Evolutionary conservation across 2,113 vertebrate species (phyloP).

Genomic region (Equus przewalskii): DNA sequence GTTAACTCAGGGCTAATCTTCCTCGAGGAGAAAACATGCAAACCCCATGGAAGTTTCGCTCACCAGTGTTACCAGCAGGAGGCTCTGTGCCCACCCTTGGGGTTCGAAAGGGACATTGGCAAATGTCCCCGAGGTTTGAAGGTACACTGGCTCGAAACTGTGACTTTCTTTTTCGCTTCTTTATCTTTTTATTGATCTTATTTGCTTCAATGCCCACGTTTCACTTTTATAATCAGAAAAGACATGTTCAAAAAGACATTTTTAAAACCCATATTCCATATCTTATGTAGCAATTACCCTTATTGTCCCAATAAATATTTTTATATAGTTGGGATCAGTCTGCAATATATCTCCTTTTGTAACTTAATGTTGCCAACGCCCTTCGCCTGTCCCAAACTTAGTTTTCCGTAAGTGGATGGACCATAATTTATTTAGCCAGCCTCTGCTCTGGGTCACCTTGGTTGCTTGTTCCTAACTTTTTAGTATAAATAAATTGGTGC

Average conservation of each 20-base stretch:
- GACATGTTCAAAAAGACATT: not conserved
- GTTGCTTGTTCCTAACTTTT: not conserved
- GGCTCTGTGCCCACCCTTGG: fast-evolving
- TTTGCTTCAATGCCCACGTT: not conserved
- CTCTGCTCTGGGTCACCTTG: too few species aligned
- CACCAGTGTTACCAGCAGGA: fast-evolving
- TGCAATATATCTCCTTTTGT: not conserved
- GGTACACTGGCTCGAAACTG: fast-evolving
- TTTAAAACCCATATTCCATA: not conserved
- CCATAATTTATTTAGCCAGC: not conserved
- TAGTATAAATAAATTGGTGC: not conserved
- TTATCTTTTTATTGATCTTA: not conserved
- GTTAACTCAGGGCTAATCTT: too few species aligned
- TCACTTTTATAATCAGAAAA: not conserved
- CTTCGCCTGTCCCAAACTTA: not conserved
- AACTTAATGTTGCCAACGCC: not conserved
- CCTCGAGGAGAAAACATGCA: not conserved
- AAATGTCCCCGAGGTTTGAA: fast-evolving
- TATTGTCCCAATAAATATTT: not conserved
- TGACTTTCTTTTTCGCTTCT: not conserved
- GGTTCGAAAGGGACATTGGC: too few species aligned
- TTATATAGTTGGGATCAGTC: not conserved
- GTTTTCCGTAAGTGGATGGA: not conserved
- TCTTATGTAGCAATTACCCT: not conserved
- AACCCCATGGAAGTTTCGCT: too few species aligned